phyloP scores from a whole-genome alignment of 2,113 vertebrate genomes.

The Sigmodon hispidus region DNA sequence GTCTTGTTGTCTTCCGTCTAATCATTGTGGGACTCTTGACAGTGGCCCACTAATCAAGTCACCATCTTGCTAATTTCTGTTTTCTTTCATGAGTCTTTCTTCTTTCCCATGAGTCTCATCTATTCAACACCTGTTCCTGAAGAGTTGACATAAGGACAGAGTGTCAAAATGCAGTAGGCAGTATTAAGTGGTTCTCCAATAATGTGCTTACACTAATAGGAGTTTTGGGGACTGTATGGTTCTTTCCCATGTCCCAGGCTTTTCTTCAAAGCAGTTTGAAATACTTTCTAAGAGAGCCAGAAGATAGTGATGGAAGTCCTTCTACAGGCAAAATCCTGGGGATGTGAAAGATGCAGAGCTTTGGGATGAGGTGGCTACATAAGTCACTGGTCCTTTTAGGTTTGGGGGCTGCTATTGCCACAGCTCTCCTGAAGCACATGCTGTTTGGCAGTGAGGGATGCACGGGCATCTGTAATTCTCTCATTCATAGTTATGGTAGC shows the following conservation, averaged over 20 bases:
- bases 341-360: neutral
- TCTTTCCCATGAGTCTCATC: neutral
- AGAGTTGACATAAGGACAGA: neutral
- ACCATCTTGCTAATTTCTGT: fast-evolving
- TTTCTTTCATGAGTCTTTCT: neutral
- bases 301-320: fast-evolving
- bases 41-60: neutral
- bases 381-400: fast-evolving
- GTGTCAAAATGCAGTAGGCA: too few species aligned
- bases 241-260: fast-evolving
- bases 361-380: fast-evolving
- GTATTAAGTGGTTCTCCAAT: neutral
- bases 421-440: neutral
- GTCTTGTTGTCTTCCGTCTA: neutral
- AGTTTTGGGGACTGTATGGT: fast-evolving
- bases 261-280: fast-evolving
- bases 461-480: too few species aligned
- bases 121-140: neutral
- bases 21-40: neutral
- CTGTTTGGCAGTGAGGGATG: neutral
- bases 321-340: neutral
- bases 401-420: neutral
- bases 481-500: too few species aligned
- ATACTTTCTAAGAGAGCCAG: fast-evolving
- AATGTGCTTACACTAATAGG: fast-evolving